Conservation (phyloP, 1,140 invertebrate species). For the Gonioctena quinquepunctata region DNA sequence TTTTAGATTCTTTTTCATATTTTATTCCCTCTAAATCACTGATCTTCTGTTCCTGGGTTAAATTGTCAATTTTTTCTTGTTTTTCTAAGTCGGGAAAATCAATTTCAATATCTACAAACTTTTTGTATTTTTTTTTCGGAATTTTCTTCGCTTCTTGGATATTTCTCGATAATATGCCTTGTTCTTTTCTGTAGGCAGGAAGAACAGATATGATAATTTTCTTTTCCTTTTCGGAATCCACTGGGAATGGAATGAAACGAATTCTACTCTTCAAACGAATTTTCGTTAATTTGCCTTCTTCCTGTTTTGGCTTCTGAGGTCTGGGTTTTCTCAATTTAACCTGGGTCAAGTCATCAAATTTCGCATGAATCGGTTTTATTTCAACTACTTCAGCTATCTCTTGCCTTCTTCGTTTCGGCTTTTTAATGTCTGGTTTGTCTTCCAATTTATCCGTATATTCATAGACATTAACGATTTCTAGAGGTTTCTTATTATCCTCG, state of each 20-base stretch:
- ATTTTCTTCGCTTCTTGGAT: conserved; percentile 68
- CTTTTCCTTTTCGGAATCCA: conserved; percentile 54
- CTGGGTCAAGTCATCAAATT: neutral
- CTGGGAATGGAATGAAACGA: conserved; percentile 64
- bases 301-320: conserved; percentile 64
- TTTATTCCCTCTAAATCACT: conserved; percentile 54
- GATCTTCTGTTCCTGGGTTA: conserved; percentile 56
- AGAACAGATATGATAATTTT: conserved; percentile 59
- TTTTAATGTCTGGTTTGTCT: neutral
- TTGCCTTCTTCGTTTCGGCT: conserved; percentile 25
- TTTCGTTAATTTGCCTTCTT: conserved; percentile 63
- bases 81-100: conserved; percentile 64
- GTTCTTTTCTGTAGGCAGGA: conserved; percentile 60
- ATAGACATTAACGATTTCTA: conserved; percentile 42
- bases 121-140: conserved; percentile 59
- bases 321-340: conserved; percentile 37
- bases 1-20: conserved; percentile 48
- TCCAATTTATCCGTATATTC: conserved; percentile 25
- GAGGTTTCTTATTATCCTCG: conserved; percentile 48
- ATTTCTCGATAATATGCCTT: conserved; percentile 71
- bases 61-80: conserved; percentile 51
- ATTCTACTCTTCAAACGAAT: conserved; percentile 69
- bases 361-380: conserved; percentile 34
- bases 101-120: conserved; percentile 63
- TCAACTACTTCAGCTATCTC: conserved; percentile 30